Conservation (phyloP, 2,113 vertebrate species). For the Chloropsis cyanopogon region DNA sequence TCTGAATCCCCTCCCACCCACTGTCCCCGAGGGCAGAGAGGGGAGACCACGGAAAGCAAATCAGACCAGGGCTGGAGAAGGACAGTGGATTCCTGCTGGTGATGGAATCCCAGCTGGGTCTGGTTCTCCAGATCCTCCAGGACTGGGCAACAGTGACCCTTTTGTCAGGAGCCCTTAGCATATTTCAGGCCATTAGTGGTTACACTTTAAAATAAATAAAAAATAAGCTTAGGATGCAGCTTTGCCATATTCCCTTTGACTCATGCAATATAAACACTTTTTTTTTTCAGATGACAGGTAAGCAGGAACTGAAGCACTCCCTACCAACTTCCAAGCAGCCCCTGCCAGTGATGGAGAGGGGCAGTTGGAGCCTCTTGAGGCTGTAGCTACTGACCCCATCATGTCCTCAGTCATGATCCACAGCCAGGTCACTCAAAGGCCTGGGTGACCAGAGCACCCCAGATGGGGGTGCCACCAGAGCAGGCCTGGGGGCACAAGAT, state of each 20-base stretch:
- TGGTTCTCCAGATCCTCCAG: not conserved
- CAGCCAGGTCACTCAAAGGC: not conserved
- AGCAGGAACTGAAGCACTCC: slow-evolving; percentile 64
- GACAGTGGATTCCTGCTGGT: not conserved
- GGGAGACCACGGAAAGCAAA: rapidly evolving
- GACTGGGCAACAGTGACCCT: not conserved
- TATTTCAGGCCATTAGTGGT: slow-evolving; percentile 31
- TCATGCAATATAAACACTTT: slow-evolving; percentile 39
- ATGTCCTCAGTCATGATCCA: not conserved
- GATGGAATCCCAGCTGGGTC: not conserved
- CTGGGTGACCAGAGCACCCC: not conserved
- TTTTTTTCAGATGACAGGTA: not conserved
- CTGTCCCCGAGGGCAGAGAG: rapidly evolving
- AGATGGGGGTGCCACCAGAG: not conserved
- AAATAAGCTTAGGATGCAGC: slow-evolving; percentile 19
- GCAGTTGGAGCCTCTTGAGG: not conserved
- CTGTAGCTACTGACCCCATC: rapidly evolving
- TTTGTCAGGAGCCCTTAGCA: not conserved
- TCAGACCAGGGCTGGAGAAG: not conserved
- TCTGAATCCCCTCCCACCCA: not conserved
- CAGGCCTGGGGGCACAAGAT: not conserved
- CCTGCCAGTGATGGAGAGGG: not conserved
- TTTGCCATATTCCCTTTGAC: slow-evolving; percentile 39
- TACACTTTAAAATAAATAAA: not conserved
- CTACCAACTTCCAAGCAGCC: not conserved